Percentiles rank a stretch among this genome's conserved stretches.
These are phyloP conservation scores for Scophthalmus maximus DNA, from an alignment of 2,113 vertebrate genomes.

Conservation along the genomic window DNA sequence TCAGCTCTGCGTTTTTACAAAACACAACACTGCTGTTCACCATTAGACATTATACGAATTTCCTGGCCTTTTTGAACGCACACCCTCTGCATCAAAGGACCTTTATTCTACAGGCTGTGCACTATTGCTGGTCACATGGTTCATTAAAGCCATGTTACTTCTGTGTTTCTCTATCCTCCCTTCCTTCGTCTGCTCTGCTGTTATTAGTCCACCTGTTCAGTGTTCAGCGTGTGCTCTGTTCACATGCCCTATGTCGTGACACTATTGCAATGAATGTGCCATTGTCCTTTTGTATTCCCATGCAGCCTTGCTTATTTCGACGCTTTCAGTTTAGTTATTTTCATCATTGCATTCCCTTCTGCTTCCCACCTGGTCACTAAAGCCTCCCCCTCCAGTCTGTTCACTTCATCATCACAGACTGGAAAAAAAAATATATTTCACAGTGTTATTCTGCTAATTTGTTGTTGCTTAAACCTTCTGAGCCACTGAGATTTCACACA, in stretches of 20 bases:
- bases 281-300: background rate
- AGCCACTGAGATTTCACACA: background rate
- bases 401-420: too few relatives aligned
- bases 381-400: too few relatives aligned
- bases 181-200: background rate
- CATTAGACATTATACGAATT: background rate
- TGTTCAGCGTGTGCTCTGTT: background rate
- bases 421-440: too few relatives aligned
- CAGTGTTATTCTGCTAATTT: too few relatives aligned
- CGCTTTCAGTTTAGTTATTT: too few relatives aligned
- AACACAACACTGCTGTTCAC: background rate
- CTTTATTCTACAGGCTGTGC: background rate
- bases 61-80: background rate
- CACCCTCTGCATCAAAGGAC: background rate
- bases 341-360: too few relatives aligned
- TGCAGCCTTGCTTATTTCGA: too few relatives aligned
- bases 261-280: background rate
- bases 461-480: background rate
- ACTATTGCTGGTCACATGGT: too few relatives aligned
- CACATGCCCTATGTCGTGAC: constrained; percentile 15
- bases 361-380: too few relatives aligned
- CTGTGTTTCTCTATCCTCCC: background rate
- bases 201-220: background rate
- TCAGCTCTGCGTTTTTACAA: constrained; percentile 2
- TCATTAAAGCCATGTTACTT: too few relatives aligned